Evolutionary conservation across 2,888 invertebrate species (phyloP), one percentile per base, ranked within the genome.

Genomic region (Sarcophaga carnaria): DNA sequence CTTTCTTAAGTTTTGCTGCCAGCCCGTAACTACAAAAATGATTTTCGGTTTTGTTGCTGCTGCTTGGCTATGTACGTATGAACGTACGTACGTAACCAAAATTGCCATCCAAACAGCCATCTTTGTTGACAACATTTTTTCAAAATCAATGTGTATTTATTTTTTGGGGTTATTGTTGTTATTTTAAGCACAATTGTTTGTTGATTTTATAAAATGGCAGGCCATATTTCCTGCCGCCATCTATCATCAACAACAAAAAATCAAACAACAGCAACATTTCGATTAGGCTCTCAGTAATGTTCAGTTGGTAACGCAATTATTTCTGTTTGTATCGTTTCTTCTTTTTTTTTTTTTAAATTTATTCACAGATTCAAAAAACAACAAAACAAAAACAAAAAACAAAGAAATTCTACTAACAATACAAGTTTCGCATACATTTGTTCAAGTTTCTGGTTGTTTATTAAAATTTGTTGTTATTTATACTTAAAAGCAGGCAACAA

Each of bases 241-340:
- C 90, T 90, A 89, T 90, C 78, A 90, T 92, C 89, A 91, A 92
- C 92, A 92, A 92, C 92, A 92, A 92, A 92, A 92, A 92, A 92
- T 92, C 89, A 90, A 92, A 92, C 92, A 92, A 92, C 92, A 92
- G 92, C 92, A 92, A 92, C 92, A 92, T 92, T 92, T 92, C 89
- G 90, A 92, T 88, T 92, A 92, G 92, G 92, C 91, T 90, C 90
- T 66, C 92, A 92, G 92, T 78, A 88, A 3, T 49, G 8, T n/a
- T 60, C 25, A 22, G 8, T 45, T 47, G 20, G 47, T 63, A 47
- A 45, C 49, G 11, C 60, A 27, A 27, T 67, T 59, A 14, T 72
- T 27, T 27, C 49, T 2, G 49, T 75, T 47, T 72, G 54, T 14
- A 14, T 54, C 17, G 12, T 54, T 17, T 14, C 54, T 54, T 54